Conservation (phyloP, 2,797 vertebrate genomes). For the Sitta carolinensis region DNA sequence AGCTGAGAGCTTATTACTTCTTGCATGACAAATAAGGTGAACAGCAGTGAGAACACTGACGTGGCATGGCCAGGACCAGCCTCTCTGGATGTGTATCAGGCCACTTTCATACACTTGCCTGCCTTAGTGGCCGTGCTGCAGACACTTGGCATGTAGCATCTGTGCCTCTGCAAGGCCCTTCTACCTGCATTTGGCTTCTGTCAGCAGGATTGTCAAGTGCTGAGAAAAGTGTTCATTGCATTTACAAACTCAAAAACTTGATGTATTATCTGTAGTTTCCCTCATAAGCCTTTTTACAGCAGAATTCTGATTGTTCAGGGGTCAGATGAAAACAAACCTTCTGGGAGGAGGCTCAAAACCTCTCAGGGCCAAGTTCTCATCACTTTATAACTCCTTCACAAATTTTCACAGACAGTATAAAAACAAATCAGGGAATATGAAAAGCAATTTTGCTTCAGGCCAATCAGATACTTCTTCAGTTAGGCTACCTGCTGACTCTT, state of each 20-base stretch:
- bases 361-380: neutral
- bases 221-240: neutral
- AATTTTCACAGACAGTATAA: neutral
- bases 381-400: neutral
- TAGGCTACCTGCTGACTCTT: neutral
- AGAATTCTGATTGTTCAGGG: neutral
- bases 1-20: neutral
- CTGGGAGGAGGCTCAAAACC: neutral
- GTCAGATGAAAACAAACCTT: neutral
- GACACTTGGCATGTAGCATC: neutral
- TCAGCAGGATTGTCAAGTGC: neutral
- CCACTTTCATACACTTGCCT: neutral
- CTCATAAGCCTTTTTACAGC: neutral
- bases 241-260: neutral
- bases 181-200: neutral
- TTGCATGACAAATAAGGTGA: neutral
- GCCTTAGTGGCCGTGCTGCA: neutral
- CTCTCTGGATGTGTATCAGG: neutral
- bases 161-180: neutral
- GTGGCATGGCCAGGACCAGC: neutral
- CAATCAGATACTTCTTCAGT: neutral
- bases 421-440: neutral
- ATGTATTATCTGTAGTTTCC: neutral
- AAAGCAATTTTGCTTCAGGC: slow-evolving; percentile 13
- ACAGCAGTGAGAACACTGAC: neutral